A percentile compares a stretch with the other conserved stretches of the same genome.
Evolutionary conservation across 2,113 vertebrate genomes (phyloP).

Genomic region (Scomber scombrus): DNA sequence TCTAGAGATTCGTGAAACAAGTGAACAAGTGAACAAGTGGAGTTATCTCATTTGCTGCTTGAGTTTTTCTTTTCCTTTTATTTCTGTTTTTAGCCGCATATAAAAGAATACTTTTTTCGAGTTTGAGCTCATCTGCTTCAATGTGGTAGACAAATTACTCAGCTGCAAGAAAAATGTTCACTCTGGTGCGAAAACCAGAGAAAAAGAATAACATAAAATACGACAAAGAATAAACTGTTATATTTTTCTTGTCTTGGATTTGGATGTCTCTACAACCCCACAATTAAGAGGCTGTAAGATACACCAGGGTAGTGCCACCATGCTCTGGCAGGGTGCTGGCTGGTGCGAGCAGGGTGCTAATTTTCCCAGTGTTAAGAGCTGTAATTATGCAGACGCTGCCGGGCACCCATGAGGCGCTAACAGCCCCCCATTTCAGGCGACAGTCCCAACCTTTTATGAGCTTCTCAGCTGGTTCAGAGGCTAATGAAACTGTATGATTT

Average conservation of each 20-base stretch:
- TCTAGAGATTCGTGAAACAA: background rate
- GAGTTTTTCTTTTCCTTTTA: no score
- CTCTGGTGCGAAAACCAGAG: background rate
- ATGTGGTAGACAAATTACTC: background rate
- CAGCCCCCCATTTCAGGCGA: constrained; percentile 85
- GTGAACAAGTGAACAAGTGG: background rate
- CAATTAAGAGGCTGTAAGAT: constrained; percentile 61
- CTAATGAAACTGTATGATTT: constrained; percentile 75
- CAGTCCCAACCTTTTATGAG: constrained; percentile 71
- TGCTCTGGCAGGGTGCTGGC: constrained; percentile 58
- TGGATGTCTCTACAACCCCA: constrained; percentile 47
- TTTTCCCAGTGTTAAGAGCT: constrained; percentile 90
- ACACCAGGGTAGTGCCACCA: constrained; percentile 41
- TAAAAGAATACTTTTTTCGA: background rate
- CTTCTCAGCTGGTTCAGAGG: constrained; percentile 63
- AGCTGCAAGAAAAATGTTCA: background rate
- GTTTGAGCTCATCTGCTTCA: background rate
- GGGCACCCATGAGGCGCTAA: constrained; percentile 90
- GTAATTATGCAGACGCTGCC: constrained; percentile 93
- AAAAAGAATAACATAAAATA: background rate
- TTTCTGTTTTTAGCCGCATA: background rate
- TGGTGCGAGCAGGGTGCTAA: constrained; percentile 88
- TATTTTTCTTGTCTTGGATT: constrained; percentile 46
- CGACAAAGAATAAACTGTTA: constrained; percentile 19
- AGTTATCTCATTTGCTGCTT: no score